Conservation (phyloP, 2,113 vertebrate species). For the Hemiscyllium ocellatum region DNA sequence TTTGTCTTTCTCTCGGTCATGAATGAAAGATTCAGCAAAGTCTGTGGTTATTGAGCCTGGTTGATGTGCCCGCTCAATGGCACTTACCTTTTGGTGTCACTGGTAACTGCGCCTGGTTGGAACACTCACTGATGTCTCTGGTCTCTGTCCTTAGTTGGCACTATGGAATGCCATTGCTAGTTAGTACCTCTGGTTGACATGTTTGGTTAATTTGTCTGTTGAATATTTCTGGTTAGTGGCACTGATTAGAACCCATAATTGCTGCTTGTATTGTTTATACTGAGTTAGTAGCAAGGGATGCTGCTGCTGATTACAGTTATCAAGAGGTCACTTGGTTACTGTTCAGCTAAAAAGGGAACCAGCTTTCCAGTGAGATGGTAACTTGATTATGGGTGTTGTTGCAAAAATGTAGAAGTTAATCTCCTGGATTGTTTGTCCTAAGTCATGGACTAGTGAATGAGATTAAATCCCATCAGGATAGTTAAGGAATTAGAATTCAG, state of each 20-base stretch:
- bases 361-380: background rate
- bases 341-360: background rate
- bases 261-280: no score
- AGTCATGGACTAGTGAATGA: background rate
- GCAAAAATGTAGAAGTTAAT: background rate
- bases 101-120: background rate
- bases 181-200: background rate
- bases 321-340: background rate
- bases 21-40: background rate
- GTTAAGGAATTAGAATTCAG: background rate
- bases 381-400: background rate
- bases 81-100: background rate
- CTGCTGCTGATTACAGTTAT: background rate
- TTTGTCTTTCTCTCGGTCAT: background rate
- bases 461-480: background rate
- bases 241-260: background rate
- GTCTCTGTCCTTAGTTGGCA: background rate
- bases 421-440: background rate
- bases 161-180: no score
- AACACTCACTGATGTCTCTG: background rate
- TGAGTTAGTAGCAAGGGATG: background rate
- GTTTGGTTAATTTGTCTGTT: background rate
- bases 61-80: no score
- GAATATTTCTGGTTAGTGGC: background rate
- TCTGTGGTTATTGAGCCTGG: no score